Evolutionary conservation across 2,797 vertebrate species (phyloP).

Genomic region (Hemibagrus guttatus): DNA sequence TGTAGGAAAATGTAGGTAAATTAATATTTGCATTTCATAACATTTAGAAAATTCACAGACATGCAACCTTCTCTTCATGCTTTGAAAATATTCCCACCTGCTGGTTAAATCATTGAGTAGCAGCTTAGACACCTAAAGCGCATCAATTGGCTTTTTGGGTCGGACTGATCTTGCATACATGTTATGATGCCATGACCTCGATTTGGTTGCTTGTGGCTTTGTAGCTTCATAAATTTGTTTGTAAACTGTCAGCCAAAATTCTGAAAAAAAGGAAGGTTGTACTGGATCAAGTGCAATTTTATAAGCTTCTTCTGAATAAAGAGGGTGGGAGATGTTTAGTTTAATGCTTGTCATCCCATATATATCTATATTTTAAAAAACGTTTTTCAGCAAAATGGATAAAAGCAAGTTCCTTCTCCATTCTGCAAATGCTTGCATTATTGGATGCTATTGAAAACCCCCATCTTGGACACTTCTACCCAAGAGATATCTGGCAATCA

Average conservation of each 20-base stretch:
- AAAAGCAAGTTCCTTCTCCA: no score
- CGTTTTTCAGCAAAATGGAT: no score
- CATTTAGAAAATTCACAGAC: background rate
- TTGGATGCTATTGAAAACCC: no score
- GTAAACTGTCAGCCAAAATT: no score
- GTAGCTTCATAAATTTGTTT: background rate
- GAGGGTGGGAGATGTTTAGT: background rate
- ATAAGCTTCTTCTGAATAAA: background rate
- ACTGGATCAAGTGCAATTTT: background rate
- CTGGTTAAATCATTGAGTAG: background rate
- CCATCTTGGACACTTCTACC: no score
- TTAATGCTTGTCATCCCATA: no score
- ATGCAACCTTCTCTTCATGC: background rate
- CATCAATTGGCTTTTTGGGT: background rate
- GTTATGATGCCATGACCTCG: background rate
- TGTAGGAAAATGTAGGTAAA: background rate
- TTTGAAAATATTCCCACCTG: slow-evolving; percentile 21
- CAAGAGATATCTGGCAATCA: no score
- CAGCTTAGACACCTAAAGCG: background rate
- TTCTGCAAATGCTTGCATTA: no score
- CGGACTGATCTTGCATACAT: background rate
- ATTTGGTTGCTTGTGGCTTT: background rate
- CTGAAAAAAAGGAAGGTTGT: background rate
- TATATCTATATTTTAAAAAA: no score
- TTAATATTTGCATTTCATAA: no score